Conservation (phyloP, 1,140 invertebrate species). For the Penaeus japonicus region DNA sequence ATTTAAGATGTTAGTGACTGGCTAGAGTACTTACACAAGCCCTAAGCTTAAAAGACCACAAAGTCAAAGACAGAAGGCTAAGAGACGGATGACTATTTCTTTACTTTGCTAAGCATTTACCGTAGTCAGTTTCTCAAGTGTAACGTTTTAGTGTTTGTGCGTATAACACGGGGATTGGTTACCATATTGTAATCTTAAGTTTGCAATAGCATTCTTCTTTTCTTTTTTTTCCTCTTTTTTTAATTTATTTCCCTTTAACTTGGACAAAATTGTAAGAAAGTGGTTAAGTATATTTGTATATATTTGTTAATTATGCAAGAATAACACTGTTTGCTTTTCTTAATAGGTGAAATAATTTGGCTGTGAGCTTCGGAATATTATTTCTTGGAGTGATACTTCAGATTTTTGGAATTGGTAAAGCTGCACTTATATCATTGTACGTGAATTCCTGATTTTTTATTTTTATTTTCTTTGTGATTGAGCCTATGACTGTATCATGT, state of each 20-base stretch:
- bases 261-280: neutral
- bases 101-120: neutral
- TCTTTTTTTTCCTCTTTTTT: neutral
- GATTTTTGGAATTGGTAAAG: neutral
- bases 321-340: conserved; percentile 34
- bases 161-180: conserved; percentile 20
- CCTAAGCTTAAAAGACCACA: neutral
- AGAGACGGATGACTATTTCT: neutral
- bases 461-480: neutral
- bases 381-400: conserved; percentile 9
- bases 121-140: neutral
- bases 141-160: neutral
- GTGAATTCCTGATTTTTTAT: neutral
- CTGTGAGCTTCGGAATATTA: conserved; percentile 34
- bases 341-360: conserved; percentile 32
- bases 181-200: conserved; percentile 39
- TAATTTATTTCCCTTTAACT: no score
- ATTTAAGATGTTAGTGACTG: no score
- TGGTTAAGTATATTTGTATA: conserved; percentile 17
- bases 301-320: conserved; percentile 11
- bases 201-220: neutral
- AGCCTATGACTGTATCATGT: neutral
- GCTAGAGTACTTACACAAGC: no score
- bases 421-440: neutral
- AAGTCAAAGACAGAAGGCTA: neutral